Conservation (phyloP, 2,888 invertebrate species). For the Druceiella hillmani region DNA sequence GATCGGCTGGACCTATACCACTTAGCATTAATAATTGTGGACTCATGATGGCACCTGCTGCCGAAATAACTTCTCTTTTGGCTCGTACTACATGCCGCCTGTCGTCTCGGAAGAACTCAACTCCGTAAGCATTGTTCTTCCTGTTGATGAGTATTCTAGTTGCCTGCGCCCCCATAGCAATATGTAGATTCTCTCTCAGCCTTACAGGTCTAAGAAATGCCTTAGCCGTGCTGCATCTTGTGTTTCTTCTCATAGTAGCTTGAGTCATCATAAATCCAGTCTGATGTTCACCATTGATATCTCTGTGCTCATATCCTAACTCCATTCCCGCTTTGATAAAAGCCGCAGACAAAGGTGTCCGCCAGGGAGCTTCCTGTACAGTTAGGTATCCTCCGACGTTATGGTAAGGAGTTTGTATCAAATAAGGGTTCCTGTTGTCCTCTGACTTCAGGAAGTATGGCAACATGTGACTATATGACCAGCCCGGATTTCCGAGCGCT, state of each 20-base stretch:
- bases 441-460: slow-evolving; percentile 85
- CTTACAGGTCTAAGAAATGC: slow-evolving; percentile 79
- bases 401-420: slow-evolving; percentile 70
- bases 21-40: slow-evolving; percentile 90
- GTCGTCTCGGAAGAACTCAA: slow-evolving; percentile 66
- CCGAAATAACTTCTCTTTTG: slow-evolving; percentile 74
- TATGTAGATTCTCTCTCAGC: slow-evolving; percentile 71
- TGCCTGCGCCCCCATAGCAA: slow-evolving; percentile 72
- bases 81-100: slow-evolving; percentile 62
- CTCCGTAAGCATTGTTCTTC: slow-evolving; percentile 68
- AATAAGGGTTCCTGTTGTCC: slow-evolving; percentile 80
- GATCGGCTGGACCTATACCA: slow-evolving; percentile 78
- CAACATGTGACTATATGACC: slow-evolving; percentile 77
- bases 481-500: slow-evolving; percentile 74
- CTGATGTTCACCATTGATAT: slow-evolving; percentile 77
- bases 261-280: slow-evolving; percentile 86
- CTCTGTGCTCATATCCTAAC: slow-evolving; percentile 74
- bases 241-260: slow-evolving; percentile 77
- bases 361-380: slow-evolving; percentile 81
- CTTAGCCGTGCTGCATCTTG: slow-evolving; percentile 83
- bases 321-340: slow-evolving; percentile 79
- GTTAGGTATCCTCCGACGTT: slow-evolving; percentile 74
- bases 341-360: slow-evolving; percentile 74
- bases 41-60: slow-evolving; percentile 82
- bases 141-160: slow-evolving; percentile 67